phyloP scores from a whole-genome alignment of 2,888 invertebrate species.

The Buathra laborator region DNA sequence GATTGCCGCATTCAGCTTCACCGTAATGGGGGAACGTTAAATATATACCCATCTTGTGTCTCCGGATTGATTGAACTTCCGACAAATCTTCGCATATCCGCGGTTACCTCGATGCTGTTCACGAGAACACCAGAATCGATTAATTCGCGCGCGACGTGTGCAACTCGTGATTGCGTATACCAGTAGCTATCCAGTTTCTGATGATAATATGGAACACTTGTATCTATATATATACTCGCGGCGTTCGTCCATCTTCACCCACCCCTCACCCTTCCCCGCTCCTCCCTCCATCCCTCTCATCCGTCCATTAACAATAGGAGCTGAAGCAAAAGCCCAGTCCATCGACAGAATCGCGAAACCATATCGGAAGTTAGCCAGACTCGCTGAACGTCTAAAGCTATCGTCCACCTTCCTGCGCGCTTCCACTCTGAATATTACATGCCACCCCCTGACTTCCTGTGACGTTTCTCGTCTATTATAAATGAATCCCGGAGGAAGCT shows the following conservation, averaged over 20 bases:
- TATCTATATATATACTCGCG: background rate
- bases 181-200: background rate
- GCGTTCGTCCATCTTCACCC: background rate
- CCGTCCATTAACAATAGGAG: slow-evolving; percentile 22
- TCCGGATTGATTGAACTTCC: slow-evolving; percentile 49
- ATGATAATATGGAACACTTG: background rate
- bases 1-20: slow-evolving; percentile 50
- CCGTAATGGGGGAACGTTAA: slow-evolving; percentile 4
- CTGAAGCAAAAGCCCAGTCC: background rate
- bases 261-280: background rate
- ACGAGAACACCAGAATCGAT: background rate
- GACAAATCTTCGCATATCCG: slow-evolving; percentile 31
- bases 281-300: background rate
- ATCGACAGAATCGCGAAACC: slow-evolving; percentile 22
- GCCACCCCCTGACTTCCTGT: slow-evolving; percentile 51
- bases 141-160: background rate
- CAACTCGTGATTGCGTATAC: background rate
- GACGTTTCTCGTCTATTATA: slow-evolving; percentile 59
- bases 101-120: background rate
- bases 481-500: slow-evolving; percentile 50
- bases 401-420: slow-evolving; percentile 4
- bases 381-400: slow-evolving; percentile 11
- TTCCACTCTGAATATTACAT: slow-evolving; percentile 64
- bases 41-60: background rate
- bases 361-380: slow-evolving; percentile 13